Evolutionary conservation across 2,888 invertebrate species (phyloP).

Genomic region (Drepanosiphum platanoidis): DNA sequence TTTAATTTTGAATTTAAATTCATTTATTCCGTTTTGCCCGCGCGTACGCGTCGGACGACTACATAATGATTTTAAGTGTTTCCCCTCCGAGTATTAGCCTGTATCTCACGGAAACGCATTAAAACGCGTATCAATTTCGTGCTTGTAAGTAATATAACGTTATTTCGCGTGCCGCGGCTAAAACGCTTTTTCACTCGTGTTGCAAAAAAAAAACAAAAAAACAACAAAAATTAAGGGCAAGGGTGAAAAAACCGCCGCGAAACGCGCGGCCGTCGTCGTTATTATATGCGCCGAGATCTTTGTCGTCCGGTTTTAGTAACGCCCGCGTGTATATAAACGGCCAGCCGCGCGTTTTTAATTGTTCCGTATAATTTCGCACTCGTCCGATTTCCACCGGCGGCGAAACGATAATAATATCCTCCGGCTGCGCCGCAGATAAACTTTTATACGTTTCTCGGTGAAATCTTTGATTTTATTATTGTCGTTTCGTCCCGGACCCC

Average conservation of each 20-base stretch:
- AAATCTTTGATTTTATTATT: conserved; percentile 24
- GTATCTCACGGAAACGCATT: conserved; percentile 14
- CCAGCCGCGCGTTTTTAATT: conserved; percentile 32
- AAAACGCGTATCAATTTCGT: conserved; percentile 34
- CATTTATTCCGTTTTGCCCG: conserved; percentile 1
- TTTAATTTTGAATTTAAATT: conserved; percentile 42
- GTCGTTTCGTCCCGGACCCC: neutral
- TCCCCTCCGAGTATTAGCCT: neutral
- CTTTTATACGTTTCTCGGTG: conserved; percentile 7
- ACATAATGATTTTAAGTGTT: conserved; percentile 10
- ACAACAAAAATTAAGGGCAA: too few species aligned
- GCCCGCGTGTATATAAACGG: too few species aligned
- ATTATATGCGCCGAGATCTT: neutral
- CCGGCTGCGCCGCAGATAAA: neutral
- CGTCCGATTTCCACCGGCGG: neutral
- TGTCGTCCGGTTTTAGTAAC: neutral
- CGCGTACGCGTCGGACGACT: neutral
- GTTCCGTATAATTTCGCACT: conserved; percentile 20
- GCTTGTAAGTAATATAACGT: conserved; percentile 16
- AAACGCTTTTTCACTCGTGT: conserved; percentile 12
- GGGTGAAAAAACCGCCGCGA: neutral
- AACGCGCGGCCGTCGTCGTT: neutral
- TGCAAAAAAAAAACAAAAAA: neutral
- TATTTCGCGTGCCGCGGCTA: neutral
- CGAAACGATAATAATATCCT: too few species aligned